These are phyloP conservation scores for Dipodomys spectabilis DNA, from an alignment of 2,113 vertebrate species.

Conservation along the genomic window DNA sequence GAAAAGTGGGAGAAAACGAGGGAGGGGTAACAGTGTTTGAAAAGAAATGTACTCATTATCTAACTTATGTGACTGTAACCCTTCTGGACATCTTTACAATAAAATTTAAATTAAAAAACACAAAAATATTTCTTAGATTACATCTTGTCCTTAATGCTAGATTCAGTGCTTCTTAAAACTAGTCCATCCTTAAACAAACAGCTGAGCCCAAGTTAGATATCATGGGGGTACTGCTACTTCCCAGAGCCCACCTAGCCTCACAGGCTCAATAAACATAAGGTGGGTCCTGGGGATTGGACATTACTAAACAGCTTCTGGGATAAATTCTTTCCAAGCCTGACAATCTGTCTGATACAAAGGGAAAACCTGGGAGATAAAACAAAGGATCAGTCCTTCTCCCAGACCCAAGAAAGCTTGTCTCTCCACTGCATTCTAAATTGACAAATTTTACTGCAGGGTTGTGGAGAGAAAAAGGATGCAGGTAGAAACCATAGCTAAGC, in stretches of 20 bases:
- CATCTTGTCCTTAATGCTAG: neutral
- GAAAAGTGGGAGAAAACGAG: too few relatives aligned
- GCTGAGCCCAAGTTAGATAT: neutral
- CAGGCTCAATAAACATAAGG: neutral
- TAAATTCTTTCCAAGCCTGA: neutral
- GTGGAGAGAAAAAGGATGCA: neutral
- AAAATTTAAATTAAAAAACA: too few relatives aligned
- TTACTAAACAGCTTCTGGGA: neutral
- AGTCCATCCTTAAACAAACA: neutral
- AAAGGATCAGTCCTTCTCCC: neutral
- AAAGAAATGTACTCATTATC: too few relatives aligned
- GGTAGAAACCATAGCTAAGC: neutral
- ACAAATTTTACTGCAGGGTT: neutral
- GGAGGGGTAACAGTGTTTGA: too few relatives aligned
- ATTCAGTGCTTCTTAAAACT: neutral
- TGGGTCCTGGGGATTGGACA: neutral
- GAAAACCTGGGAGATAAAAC: neutral
- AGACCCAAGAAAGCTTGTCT: neutral
- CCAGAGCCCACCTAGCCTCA: neutral
- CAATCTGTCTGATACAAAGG: neutral
- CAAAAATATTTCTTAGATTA: too few relatives aligned
- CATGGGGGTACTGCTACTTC: neutral
- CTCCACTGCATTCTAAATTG: neutral
- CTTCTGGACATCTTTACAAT: too few relatives aligned
- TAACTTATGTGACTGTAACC: too few relatives aligned